phyloP scores from a whole-genome alignment of 2,797 vertebrate species.

The Crenuchus spilurus region DNA sequence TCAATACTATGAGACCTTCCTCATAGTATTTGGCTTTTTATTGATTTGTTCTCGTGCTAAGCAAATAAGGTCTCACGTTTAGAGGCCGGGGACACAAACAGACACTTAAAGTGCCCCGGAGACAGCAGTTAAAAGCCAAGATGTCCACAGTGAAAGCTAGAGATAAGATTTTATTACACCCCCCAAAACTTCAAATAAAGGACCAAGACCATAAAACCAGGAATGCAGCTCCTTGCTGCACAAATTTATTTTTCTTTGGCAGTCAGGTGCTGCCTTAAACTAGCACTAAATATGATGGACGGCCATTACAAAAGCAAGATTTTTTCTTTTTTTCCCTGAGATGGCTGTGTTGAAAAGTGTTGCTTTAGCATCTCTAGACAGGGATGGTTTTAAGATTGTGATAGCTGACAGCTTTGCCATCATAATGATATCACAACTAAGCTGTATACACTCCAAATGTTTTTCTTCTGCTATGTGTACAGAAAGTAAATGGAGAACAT shows the following conservation, averaged over 20 bases:
- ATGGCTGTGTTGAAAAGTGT: conserved; percentile 21
- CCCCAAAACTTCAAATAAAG: conserved; percentile 84
- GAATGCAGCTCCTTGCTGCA: conserved; percentile 80
- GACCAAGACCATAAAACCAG: conserved; percentile 81
- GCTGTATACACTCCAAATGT: conserved; percentile 5
- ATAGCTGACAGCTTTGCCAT: conserved; percentile 23
- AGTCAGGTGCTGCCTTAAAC: conserved; percentile 56
- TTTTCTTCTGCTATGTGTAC: background rate
- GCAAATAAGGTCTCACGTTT: conserved; percentile 88
- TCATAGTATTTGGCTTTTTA: conserved; percentile 82
- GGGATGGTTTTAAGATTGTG: conserved; percentile 15
- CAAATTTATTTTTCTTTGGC: conserved; percentile 80
- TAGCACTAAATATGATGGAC: conserved; percentile 56
- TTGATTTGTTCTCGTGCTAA: conserved; percentile 91
- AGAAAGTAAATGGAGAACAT: background rate
- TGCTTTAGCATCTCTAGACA: conserved; percentile 36
- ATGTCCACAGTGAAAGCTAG: conserved; percentile 84
- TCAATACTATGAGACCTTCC: conserved; percentile 76
- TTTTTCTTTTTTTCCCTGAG: conserved; percentile 5
- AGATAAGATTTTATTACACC: conserved; percentile 90
- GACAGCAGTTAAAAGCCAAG: conserved; percentile 83
- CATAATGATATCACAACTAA: conserved; percentile 1
- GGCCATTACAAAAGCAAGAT: conserved; percentile 5
- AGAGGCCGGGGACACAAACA: conserved; percentile 83
- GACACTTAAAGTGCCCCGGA: conserved; percentile 86